Evolutionary conservation across 1,140 invertebrate species (phyloP).

Genomic region (Triops longicaudatus): DNA sequence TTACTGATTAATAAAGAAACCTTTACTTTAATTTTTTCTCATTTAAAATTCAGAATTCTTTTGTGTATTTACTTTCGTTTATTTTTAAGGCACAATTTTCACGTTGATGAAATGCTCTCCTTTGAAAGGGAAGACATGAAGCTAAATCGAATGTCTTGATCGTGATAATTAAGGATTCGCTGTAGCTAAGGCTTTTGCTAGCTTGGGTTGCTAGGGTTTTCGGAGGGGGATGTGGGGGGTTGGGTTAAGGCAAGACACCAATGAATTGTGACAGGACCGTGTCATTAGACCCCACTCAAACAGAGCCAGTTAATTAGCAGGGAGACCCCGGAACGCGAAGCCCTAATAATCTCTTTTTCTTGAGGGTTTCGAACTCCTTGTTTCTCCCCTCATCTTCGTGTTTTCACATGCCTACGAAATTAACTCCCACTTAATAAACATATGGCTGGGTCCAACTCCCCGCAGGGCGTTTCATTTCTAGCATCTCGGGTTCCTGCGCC

Average conservation of each 20-base stretch:
- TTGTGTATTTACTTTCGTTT: no score
- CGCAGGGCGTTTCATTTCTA: neutral
- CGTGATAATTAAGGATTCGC: neutral
- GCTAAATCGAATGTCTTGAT: neutral
- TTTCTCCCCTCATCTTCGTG: neutral
- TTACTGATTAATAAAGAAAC: no score
- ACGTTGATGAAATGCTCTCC: no score
- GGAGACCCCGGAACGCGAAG: constrained; percentile 2
- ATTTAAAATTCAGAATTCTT: no score
- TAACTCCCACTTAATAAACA: constrained; percentile 15
- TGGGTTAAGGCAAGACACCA: neutral
- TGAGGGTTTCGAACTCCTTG: neutral
- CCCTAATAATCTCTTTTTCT: constrained; percentile 12
- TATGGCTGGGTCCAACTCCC: neutral
- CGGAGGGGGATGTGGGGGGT: neutral
- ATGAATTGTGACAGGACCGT: constrained; percentile 14
- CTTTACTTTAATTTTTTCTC: no score
- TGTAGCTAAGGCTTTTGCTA: neutral
- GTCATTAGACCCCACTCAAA: constrained; percentile 14
- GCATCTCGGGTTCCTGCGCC: neutral
- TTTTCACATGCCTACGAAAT: constrained; percentile 15
- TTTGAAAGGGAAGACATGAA: neutral
- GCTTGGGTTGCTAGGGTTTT: neutral
- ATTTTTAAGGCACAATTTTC: no score
- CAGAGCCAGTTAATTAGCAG: constrained; percentile 11